Percentiles rank a stretch among this genome's conserved stretches.
Evolutionary conservation across 2,113 vertebrate genomes (phyloP).

Genomic region (Mesoclemmys tuberculata): DNA sequence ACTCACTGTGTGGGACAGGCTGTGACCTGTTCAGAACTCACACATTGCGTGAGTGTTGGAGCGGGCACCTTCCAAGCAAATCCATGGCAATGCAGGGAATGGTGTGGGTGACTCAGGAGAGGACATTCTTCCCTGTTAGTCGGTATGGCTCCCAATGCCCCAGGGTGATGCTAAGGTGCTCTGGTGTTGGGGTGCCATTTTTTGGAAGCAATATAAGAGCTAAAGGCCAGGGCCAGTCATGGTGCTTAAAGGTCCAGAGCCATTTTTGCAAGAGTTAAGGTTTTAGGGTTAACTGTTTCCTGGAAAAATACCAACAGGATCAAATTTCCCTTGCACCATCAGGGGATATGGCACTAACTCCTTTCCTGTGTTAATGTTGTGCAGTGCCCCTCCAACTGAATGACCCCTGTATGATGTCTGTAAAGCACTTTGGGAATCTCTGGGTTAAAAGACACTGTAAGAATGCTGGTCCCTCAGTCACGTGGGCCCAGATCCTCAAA

Average conservation of each 20-base stretch:
- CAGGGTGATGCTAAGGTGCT: background rate
- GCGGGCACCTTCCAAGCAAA: background rate
- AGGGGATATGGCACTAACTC: too few relatives aligned
- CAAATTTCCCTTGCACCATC: too few relatives aligned
- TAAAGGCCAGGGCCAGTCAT: background rate
- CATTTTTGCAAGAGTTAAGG: background rate
- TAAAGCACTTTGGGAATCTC: too few relatives aligned
- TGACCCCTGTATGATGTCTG: too few relatives aligned
- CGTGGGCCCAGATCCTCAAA: too few relatives aligned
- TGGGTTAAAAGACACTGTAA: too few relatives aligned
- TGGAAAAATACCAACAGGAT: background rate
- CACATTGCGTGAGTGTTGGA: too few relatives aligned
- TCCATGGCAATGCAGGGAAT: background rate
- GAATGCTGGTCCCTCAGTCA: too few relatives aligned
- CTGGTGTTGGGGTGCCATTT: background rate
- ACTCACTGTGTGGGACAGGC: too few relatives aligned
- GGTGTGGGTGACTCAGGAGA: background rate
- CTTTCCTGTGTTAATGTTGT: too few relatives aligned
- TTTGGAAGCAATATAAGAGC: background rate
- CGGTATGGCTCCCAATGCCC: background rate
- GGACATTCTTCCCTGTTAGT: background rate
- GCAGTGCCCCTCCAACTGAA: too few relatives aligned
- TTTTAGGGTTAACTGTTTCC: background rate
- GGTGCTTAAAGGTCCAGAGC: background rate
- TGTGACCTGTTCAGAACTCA: too few relatives aligned